A percentile compares a stretch with the other conserved stretches of the same genome.
Conservation (phyloP, 2,113 vertebrate genomes). For the Petromus typicus region DNA sequence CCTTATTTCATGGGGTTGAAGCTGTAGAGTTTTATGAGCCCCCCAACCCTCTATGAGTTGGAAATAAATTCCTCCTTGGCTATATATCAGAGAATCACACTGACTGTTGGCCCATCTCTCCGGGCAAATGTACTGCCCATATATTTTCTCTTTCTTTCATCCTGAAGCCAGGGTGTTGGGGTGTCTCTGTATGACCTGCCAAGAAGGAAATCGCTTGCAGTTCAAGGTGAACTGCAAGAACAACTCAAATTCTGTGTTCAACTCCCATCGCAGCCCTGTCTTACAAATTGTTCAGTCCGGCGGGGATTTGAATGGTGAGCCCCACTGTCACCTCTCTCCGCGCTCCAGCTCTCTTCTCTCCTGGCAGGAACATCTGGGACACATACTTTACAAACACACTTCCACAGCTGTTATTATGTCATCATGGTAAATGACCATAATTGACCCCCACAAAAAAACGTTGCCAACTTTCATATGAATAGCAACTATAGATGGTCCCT, state of each 20-base stretch:
- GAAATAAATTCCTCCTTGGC: constrained; percentile 78
- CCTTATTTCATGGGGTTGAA: constrained; percentile 81
- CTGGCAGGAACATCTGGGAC: constrained; percentile 66
- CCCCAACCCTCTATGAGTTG: constrained; percentile 46
- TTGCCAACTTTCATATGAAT: constrained; percentile 66
- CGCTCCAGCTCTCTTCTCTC: constrained; percentile 65
- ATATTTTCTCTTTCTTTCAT: constrained; percentile 57
- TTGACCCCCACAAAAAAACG: constrained; percentile 67
- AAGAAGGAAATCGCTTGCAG: constrained; percentile 24
- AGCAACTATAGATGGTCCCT: constrained; percentile 73
- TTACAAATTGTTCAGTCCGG: constrained; percentile 35
- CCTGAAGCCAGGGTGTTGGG: neutral
- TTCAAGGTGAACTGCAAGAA: neutral
- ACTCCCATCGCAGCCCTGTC: constrained; percentile 39
- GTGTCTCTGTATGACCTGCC: constrained; percentile 8
- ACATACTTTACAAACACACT: constrained; percentile 76
- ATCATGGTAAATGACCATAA: constrained; percentile 75
- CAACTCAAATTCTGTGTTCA: neutral
- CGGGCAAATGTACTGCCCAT: constrained; percentile 31
- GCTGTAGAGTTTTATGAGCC: constrained; percentile 76
- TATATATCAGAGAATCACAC: constrained; percentile 68
- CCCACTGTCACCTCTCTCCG: constrained; percentile 57
- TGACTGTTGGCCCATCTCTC: constrained; percentile 62
- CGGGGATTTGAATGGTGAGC: neutral
- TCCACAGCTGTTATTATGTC: constrained; percentile 76